Percentiles rank a stretch among this genome's conserved stretches.
These are phyloP conservation scores for Melipona quadrifasciata DNA, from an alignment of 1,140 invertebrate species.

Conservation along the genomic window DNA sequence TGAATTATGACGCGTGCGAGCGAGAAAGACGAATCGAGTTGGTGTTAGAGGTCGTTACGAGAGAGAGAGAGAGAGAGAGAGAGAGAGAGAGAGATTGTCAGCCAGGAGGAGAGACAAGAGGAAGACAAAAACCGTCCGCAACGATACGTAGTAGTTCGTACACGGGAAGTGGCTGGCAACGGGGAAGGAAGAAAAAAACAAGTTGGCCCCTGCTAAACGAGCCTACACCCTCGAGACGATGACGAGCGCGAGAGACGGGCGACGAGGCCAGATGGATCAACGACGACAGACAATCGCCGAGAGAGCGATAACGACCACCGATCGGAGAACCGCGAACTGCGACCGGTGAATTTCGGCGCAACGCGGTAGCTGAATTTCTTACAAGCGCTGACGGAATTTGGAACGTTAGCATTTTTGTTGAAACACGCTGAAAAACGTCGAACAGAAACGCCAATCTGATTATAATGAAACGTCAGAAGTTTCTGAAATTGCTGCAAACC, in stretches of 20 bases:
- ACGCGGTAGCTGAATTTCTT: too few species aligned
- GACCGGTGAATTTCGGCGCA: constrained; percentile 56
- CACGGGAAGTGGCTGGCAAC: constrained; percentile 30
- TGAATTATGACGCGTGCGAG: constrained; percentile 78
- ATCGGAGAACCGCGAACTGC: constrained; percentile 47
- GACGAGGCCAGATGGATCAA: constrained; percentile 28
- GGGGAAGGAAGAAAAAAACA: constrained; percentile 21
- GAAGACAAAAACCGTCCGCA: constrained; percentile 67
- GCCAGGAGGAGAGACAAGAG: constrained; percentile 45
- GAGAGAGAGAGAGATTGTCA: neutral
- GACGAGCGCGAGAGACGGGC: constrained; percentile 41
- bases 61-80: constrained; percentile 35
- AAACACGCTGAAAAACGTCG: too few species aligned
- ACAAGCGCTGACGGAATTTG: too few species aligned
- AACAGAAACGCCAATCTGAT: too few species aligned
- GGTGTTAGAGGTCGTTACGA: constrained; percentile 72
- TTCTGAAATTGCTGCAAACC: too few species aligned
- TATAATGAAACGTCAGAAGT: too few species aligned
- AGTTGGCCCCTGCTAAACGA: constrained; percentile 60
- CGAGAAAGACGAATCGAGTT: constrained; percentile 76
- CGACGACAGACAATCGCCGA: constrained; percentile 38
- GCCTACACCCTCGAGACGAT: constrained; percentile 44
- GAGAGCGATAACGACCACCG: constrained; percentile 45
- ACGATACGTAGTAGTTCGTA: constrained; percentile 62
- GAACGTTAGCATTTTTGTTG: too few species aligned